phyloP scores from a whole-genome alignment of 2,797 vertebrate genomes.

The Mus caroli region DNA sequence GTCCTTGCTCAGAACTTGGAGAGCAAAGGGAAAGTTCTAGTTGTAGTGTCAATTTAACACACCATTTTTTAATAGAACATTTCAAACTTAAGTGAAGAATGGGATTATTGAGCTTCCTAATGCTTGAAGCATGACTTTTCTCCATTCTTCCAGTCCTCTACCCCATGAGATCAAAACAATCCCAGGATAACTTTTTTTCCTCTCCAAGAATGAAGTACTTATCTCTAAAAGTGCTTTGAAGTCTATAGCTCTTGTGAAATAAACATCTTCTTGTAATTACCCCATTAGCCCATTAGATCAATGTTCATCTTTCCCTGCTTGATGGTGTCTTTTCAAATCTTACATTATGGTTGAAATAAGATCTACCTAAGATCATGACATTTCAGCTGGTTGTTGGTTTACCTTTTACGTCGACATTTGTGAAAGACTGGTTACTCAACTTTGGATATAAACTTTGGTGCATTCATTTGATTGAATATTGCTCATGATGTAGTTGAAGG shows the following conservation, averaged over 20 bases:
- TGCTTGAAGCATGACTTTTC: neutral
- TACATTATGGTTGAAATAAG: constrained; percentile 19
- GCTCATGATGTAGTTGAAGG: neutral
- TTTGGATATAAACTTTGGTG: neutral
- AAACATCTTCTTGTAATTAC: constrained; percentile 3
- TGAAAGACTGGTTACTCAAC: neutral
- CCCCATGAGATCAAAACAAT: neutral
- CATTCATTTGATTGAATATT: neutral
- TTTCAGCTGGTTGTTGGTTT: neutral
- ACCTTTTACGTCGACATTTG: neutral
- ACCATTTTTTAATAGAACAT: neutral
- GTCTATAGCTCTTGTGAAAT: neutral
- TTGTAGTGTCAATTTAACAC: constrained; percentile 62
- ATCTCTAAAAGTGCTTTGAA: neutral
- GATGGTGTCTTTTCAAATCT: neutral
- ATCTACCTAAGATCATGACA: neutral
- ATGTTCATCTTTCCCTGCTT: neutral
- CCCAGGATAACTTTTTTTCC: neutral
- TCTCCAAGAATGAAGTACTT: neutral
- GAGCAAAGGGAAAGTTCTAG: constrained; percentile 27
- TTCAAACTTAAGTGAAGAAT: constrained; percentile 28
- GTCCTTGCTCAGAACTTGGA: constrained; percentile 48
- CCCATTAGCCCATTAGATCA: neutral
- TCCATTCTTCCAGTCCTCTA: neutral
- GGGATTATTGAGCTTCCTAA: neutral